Percentiles rank a stretch among this genome's conserved stretches.
Evolutionary conservation across 2,888 invertebrate genomes (phyloP).

Genomic region (Cheilosia soror): DNA sequence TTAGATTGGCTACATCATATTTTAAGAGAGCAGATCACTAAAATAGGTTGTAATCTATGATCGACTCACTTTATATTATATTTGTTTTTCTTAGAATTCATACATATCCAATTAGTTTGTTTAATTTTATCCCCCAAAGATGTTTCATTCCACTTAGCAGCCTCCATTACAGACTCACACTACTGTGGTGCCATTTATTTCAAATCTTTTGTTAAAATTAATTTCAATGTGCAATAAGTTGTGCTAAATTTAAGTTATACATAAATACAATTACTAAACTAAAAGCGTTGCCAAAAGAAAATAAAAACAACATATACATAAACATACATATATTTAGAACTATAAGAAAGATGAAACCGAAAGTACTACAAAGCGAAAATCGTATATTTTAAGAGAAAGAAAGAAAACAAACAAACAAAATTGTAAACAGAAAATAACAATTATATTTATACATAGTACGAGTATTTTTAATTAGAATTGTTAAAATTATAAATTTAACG

Average conservation of each 20-base stretch:
- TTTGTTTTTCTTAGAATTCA: background rate
- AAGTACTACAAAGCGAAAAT: constrained; percentile 17
- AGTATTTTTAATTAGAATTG: constrained; percentile 61
- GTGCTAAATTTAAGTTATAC: constrained; percentile 72
- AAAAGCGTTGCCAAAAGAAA: constrained; percentile 63
- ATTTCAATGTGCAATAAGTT: constrained; percentile 74
- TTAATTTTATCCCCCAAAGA: constrained; percentile 4
- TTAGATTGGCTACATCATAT: too few species aligned
- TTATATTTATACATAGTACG: constrained; percentile 63
- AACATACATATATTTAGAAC: constrained; percentile 43
- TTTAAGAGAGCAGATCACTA: too few species aligned
- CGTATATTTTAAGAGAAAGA: constrained; percentile 48
- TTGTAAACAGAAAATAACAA: constrained; percentile 30
- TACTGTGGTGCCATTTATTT: constrained; percentile 35
- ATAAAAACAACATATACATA: constrained; percentile 38
- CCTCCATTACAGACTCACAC: background rate
- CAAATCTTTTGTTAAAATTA: constrained; percentile 24
- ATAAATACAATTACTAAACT: constrained; percentile 48
- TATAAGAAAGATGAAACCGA: constrained; percentile 32
- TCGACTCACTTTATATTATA: background rate
- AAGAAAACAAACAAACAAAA: constrained; percentile 11
- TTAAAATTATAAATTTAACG: constrained; percentile 52
- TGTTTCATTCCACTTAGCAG: background rate
- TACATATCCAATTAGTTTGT: constrained; percentile 46
- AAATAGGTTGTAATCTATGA: background rate